phyloP scores from a whole-genome alignment of 2,113 vertebrate species.

The Nettapus auritus region DNA sequence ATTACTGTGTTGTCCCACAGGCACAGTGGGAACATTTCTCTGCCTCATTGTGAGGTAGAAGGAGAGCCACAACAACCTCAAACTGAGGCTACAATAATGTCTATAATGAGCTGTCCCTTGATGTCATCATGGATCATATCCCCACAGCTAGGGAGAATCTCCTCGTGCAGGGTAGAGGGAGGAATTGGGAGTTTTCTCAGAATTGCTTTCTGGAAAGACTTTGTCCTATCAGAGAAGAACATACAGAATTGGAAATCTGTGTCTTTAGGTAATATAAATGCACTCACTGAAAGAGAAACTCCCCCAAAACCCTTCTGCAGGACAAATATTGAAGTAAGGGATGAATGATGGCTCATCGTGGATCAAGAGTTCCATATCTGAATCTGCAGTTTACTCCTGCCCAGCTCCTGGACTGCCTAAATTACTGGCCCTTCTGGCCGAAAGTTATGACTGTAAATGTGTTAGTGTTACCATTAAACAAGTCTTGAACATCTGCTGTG shows the following conservation, averaged over 20 bases:
- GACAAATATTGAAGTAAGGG: background rate
- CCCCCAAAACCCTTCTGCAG: background rate
- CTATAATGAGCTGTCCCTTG: background rate
- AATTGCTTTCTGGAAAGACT: background rate
- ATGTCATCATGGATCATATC: background rate
- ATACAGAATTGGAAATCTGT: background rate
- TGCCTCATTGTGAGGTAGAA: background rate
- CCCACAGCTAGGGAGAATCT: background rate
- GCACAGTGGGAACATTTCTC: background rate
- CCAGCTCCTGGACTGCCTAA: background rate
- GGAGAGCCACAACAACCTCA: background rate
- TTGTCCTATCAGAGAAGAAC: background rate
- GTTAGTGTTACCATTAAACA: background rate
- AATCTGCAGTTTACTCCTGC: background rate
- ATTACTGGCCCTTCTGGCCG: background rate
- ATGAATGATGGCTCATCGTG: background rate
- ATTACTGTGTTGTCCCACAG: background rate
- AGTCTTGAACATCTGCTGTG: background rate
- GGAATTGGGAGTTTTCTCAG: background rate
- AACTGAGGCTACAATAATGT: background rate
- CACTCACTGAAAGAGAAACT: background rate
- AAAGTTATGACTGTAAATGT: background rate
- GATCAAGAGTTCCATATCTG: background rate
- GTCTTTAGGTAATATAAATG: background rate
- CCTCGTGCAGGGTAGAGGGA: background rate